Evolutionary conservation across 1,140 invertebrate species (phyloP), one percentile per base, ranked within the genome.

Genomic region (Saccostrea cuccullata): DNA sequence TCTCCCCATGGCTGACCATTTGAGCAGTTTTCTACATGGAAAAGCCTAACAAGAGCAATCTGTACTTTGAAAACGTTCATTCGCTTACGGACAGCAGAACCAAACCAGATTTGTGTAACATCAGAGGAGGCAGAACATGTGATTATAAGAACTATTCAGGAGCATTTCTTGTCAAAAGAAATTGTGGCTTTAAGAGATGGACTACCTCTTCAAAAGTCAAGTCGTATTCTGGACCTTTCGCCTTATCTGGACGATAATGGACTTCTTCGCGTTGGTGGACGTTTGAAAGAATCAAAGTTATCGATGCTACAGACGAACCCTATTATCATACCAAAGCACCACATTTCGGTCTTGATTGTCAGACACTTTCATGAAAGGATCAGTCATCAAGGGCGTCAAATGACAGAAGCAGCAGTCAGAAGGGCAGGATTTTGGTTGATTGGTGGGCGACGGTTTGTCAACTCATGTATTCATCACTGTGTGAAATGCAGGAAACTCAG

Each of bases 191-290:
- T 89, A 1, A 26, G 26, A 30, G 13, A 20, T 56, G n/a, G 40
- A 15, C 70, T 82, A 9, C 56, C 30, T 2, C 13, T 84, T 40
- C 85, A 47, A 13, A 73, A 56, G 30, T 23, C 86, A 58, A 86
- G 85, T 36, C n/a, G 9, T 26, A 11, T 89, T 8, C 30, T 84
- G 1, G 17, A 17, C 2, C 55, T 86, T 9, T 26, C 20, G 26
- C 83, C 70, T 12, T 30, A 64, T 5, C 26, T 89, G 1, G 89
- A 89, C 26, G 13, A 47, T 23, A 13, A 84, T 1, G 88, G 86
- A 84, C 8, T 87, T 4, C 36, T 89, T 13, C 20, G 88, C 26
- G 36, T 89, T 70, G 85, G 85, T 15, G 86, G 88, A 40, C 30
- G 88, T 26, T 30, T 89, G 8, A 55, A 8, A 40, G 26, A 84